Evolutionary conservation across 1,140 invertebrate genomes (phyloP), one percentile per base, ranked within the genome.

Genomic region (Drosophila setifemur): DNA sequence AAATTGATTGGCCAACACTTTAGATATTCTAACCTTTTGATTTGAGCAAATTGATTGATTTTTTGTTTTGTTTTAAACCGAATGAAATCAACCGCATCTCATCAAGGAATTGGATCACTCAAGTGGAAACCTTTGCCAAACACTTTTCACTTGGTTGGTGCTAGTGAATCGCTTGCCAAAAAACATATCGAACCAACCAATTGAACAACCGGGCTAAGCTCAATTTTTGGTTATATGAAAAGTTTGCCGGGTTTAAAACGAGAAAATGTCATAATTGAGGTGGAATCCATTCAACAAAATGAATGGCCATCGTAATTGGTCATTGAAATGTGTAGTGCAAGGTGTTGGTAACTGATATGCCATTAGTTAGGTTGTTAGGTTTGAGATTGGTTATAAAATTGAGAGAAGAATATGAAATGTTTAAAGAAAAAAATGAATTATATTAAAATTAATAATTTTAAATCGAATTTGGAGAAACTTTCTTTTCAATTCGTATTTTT

Each of bases 91-190:
- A 64, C 31, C 31, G 42, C 42, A 64, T 43, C 69, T 39, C 37
- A 53, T 43, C 28, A 19, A 37, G 43, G 49, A 18, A 37, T 26
- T 8, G 11, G 57, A 29, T 47, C 76, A 47, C 18, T 71, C 52
- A 60, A 45, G 66, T 57, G 77, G 44, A 81, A 81, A 55, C 23
- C 14, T n/a, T 48, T 39, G 63, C 43, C 53, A 26, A 69, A 40
- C 33, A 58, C 39, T 43, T 48, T 73, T 35, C 14, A 12, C 21
- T 50, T 50, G 28, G 7, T 8, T 45, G 23, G n/a, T 19, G 39
- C 5, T 21, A 11, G 1, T 28, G 58, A 63, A 4, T 40, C 11
- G 33, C 14, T 37, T 7, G 33, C 26, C 12, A 6, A 58, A 28
- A 28, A 6, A 58, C 19, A 28, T n/a, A 1, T 16, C 1, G 47